Percentiles rank a stretch among this genome's conserved stretches.
These are phyloP conservation scores for Polietes domitor DNA, from an alignment of 2,888 invertebrate species.

Conservation along the genomic window DNA sequence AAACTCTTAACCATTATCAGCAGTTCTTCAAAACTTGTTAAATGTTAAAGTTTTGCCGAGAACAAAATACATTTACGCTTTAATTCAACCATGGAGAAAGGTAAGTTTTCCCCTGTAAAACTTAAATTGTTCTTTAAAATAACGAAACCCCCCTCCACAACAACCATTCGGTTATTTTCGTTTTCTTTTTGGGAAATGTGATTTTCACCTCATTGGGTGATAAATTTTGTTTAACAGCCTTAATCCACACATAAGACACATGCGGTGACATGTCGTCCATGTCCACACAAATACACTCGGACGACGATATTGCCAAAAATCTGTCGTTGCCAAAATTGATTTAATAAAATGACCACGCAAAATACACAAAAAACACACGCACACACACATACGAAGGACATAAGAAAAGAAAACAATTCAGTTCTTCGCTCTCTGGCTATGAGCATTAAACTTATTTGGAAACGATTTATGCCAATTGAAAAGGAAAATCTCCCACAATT, in stretches of 20 bases:
- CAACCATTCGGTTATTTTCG: too few species aligned
- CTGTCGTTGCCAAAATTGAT: slow-evolving; percentile 39
- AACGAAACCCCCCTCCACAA: background rate
- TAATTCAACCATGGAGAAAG: too few species aligned
- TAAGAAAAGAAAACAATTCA: slow-evolving; percentile 18
- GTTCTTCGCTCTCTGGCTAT: slow-evolving; percentile 4
- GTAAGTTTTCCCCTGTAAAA: background rate
- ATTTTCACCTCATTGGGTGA: slow-evolving; percentile 3
- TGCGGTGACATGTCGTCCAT: slow-evolving; percentile 39
- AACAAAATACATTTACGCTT: too few species aligned
- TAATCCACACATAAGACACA: slow-evolving; percentile 55
- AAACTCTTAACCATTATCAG: too few species aligned
- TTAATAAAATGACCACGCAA: slow-evolving; percentile 57
- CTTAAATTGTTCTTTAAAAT: background rate
- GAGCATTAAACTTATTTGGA: slow-evolving; percentile 34
- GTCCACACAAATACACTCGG: slow-evolving; percentile 16
- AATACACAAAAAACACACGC: slow-evolving; percentile 11
- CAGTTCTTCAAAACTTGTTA: too few species aligned
- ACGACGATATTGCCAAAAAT: slow-evolving; percentile 25
- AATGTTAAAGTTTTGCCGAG: too few species aligned
- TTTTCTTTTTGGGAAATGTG: background rate
- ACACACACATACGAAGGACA: background rate
- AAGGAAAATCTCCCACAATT: slow-evolving; percentile 50
- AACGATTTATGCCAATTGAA: slow-evolving; percentile 55
- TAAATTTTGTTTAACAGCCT: slow-evolving; percentile 41